Conservation (phyloP, 2,797 vertebrate genomes). For the Hypotaenidia okinawae region DNA sequence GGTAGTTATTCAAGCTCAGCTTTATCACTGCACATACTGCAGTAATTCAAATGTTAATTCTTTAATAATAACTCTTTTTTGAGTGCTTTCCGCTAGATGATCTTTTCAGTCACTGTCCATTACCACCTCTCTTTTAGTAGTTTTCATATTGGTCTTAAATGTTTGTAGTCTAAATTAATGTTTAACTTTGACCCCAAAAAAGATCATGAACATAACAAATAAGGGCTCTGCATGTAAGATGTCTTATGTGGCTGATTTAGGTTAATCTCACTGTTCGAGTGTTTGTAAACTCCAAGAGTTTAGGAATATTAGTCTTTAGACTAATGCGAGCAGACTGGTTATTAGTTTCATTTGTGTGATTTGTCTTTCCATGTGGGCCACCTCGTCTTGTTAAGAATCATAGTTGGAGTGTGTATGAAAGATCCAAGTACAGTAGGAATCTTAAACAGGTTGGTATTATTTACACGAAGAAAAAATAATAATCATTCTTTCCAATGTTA, state of each 20-base stretch:
- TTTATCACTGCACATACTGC: not conserved
- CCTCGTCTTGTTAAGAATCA: not conserved
- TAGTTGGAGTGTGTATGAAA: not conserved
- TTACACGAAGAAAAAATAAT: not conserved
- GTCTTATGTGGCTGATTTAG: not conserved
- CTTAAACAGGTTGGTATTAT: not conserved
- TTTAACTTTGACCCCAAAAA: not conserved
- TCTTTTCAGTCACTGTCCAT: not conserved
- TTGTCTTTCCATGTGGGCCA: not conserved
- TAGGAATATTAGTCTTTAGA: not conserved
- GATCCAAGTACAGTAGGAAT: not conserved
- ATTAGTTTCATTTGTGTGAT: not conserved
- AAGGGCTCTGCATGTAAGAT: too few species aligned
- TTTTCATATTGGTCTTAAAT: not conserved
- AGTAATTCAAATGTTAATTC: not conserved
- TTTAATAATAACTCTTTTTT: not conserved
- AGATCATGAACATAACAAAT: not conserved
- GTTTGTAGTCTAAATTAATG: not conserved
- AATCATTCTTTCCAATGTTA: not conserved
- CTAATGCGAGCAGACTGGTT: not conserved
- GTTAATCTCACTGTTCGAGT: not conserved
- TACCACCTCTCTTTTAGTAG: not conserved
- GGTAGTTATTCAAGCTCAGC: not conserved
- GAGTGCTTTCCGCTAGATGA: not conserved
- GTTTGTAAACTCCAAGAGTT: not conserved